Evolutionary conservation across 2,797 vertebrate genomes (phyloP).

Genomic region (Thripadectes ignobilis): DNA sequence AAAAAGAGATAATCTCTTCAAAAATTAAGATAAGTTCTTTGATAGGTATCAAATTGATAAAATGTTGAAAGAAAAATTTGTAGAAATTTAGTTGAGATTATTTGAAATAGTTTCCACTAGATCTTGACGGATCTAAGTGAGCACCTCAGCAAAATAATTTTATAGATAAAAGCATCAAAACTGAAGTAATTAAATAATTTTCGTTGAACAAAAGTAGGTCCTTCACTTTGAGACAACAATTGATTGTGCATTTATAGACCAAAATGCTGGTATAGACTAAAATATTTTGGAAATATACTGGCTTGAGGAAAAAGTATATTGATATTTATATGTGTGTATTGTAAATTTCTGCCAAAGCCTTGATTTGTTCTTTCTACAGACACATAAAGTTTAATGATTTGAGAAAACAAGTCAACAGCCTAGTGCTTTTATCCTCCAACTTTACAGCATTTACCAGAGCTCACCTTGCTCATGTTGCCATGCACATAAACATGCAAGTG

Average conservation of each 20-base stretch:
- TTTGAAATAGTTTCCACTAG: background rate
- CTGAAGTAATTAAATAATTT: background rate
- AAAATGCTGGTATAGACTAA: background rate
- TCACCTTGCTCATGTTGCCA: background rate
- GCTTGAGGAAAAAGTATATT: background rate
- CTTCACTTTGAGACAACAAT: background rate
- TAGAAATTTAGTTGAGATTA: background rate
- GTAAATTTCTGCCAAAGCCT: background rate
- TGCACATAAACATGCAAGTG: background rate
- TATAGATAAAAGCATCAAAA: background rate
- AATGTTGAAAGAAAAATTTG: background rate
- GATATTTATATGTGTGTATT: background rate
- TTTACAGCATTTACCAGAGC: background rate
- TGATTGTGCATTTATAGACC: background rate
- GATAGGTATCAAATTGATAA: background rate
- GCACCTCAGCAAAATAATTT: background rate
- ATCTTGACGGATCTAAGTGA: background rate
- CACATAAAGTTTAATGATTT: background rate
- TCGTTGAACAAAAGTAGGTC: background rate
- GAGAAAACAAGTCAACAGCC: background rate
- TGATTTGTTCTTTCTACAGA: background rate
- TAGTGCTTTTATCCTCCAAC: background rate
- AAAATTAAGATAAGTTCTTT: background rate
- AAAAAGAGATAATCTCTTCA: background rate
- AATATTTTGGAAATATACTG: background rate